Percentiles rank a stretch among this genome's conserved stretches.
Conservation (phyloP, 2,797 vertebrate species). For the Semotilus atromaculatus region DNA sequence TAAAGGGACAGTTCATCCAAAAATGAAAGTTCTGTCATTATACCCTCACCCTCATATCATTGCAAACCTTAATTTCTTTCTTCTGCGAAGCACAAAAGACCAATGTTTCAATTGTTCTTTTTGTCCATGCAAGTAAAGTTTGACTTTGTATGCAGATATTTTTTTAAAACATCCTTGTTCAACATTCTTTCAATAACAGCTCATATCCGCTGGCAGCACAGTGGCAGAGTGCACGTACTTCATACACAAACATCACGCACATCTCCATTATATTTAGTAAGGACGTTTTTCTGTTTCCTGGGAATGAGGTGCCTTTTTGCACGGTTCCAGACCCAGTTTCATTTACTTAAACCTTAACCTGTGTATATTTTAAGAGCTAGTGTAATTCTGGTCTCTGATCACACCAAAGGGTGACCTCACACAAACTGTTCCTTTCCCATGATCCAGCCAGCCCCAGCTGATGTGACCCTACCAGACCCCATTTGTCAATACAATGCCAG, state of each 20-base stretch:
- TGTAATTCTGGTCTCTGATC: conserved; percentile 18
- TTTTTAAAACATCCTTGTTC: background rate
- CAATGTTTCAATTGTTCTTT: background rate
- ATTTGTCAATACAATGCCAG: background rate
- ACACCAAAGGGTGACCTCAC: conserved; percentile 23
- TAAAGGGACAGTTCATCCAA: background rate
- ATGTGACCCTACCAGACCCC: background rate
- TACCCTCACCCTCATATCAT: background rate
- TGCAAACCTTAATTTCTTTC: background rate
- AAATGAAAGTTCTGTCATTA: background rate
- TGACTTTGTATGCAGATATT: background rate
- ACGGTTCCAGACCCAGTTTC: background rate
- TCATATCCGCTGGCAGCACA: background rate
- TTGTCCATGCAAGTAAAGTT: background rate
- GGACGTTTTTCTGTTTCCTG: conserved; percentile 20
- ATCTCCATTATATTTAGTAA: conserved; percentile 19
- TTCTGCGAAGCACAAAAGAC: background rate
- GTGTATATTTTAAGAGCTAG: conserved; percentile 13
- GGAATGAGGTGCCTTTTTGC: conserved; percentile 32
- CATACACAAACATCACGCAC: background rate
- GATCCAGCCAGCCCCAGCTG: background rate
- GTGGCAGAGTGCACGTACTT: background rate
- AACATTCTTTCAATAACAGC: background rate
- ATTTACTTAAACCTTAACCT: background rate
- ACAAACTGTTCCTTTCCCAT: conserved; percentile 36